Evolutionary conservation across 1,140 invertebrate genomes (phyloP), one percentile per base, ranked within the genome.

Genomic region (Euwallacea fornicatus): DNA sequence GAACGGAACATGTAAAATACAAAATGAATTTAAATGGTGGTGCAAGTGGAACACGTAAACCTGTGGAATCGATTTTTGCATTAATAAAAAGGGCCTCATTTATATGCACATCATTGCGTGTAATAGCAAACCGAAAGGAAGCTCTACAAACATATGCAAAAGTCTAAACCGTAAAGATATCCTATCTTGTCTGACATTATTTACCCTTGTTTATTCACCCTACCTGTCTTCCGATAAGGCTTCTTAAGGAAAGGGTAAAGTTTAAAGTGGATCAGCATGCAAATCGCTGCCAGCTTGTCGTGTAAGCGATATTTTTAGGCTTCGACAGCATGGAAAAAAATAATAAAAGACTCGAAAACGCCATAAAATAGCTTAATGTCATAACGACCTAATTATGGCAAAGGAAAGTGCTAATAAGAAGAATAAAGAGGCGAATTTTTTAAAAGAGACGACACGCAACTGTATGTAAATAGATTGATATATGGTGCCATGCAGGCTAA

Each of bases 91-190:
- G 46, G 15, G 58, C 43, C 66, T 69, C 69, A 78, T 78, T 78
- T 74, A 77, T 78, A 77, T 78, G 77, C 77, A 77, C 77, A 78
- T 78, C 77, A 77, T 78, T 75, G 77, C 77, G 77, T 78, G 77
- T 62, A 66, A 74, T 70, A 73, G 73, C 41, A 66, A 61, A 73
- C 73, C 71, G 67, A 73, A 74, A 77, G 76, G 77, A 78, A 78
- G 77, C 77, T 77, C 76, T 77, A 77, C 72, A 74, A 74, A 77
- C 76, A 78, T 75, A 73, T 76, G 75, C 72, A 65, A 72, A 69
- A 50, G 66, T 9, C 59, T 62, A n/a, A 10, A 61, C 72, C 73
- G 69, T 73, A 73, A 70, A 76, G 76, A 78, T 77, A 78, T 54
- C 61, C 63, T 78, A 76, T 77, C 77, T 74, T 78, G 77, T 78